Conservation (phyloP, 2,888 invertebrate species). For the Troides helena region DNA sequence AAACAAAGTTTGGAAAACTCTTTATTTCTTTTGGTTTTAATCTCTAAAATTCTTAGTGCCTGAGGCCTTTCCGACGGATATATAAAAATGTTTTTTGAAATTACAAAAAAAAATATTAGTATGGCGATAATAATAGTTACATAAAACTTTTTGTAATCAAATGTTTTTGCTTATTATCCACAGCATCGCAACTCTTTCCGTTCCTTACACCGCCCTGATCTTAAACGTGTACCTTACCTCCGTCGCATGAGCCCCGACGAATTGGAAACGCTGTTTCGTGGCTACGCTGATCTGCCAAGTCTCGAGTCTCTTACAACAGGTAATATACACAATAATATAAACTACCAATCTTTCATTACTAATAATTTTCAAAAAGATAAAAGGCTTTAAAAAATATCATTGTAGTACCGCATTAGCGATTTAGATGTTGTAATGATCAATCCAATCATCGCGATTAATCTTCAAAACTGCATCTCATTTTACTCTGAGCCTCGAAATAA, state of each 20-base stretch:
- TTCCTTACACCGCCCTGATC: conserved; percentile 68
- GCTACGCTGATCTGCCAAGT: conserved; percentile 56
- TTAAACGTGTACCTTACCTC: conserved; percentile 69
- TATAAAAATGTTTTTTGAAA: too few relatives aligned
- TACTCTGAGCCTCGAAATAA: too few relatives aligned
- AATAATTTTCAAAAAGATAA: too few relatives aligned
- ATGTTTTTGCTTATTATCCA: neutral
- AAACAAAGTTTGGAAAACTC: too few relatives aligned
- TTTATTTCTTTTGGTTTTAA: too few relatives aligned
- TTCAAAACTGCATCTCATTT: neutral
- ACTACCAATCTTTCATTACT: too few relatives aligned
- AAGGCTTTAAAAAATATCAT: too few relatives aligned
- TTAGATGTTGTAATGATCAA: neutral
- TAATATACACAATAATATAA: conserved; percentile 25
- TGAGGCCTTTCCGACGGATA: too few relatives aligned
- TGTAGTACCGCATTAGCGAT: neutral
- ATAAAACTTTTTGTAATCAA: neutral
- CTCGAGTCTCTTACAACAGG: conserved; percentile 41
- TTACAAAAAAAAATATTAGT: too few relatives aligned
- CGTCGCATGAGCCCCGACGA: conserved; percentile 69
- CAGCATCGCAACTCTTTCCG: conserved; percentile 75
- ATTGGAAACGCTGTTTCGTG: conserved; percentile 63
- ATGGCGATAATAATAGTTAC: too few relatives aligned
- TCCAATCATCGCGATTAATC: neutral
- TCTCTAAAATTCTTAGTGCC: too few relatives aligned